Percentiles rank a stretch among this genome's conserved stretches.
phyloP scores from a whole-genome alignment of 2,888 invertebrate species.

The Ennomos fuscantarius region DNA sequence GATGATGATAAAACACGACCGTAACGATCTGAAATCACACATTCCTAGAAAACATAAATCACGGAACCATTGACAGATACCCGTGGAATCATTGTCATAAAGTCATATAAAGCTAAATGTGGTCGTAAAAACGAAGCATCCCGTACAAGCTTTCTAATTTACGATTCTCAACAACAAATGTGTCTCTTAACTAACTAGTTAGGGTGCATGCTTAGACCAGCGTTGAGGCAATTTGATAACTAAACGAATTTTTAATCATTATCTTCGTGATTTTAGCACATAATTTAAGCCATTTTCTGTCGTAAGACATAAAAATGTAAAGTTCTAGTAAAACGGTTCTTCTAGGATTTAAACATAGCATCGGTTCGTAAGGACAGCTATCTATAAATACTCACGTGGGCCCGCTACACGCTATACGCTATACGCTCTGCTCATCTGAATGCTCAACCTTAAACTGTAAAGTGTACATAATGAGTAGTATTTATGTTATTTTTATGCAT shows the following conservation, averaged over 20 bases:
- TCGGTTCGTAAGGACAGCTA: background rate
- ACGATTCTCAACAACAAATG: constrained; percentile 46
- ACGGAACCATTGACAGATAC: constrained; percentile 16
- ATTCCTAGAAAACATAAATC: constrained; percentile 29
- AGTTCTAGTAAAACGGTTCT: no score
- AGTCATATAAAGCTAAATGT: constrained; percentile 35
- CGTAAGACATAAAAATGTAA: no score
- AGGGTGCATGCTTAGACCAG: constrained; percentile 13
- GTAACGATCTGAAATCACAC: constrained; percentile 25
- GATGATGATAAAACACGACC: constrained; percentile 8
- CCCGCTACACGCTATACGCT: background rate
- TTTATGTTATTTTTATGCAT: constrained; percentile 72
- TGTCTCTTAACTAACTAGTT: constrained; percentile 39
- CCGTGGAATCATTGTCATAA: constrained; percentile 32
- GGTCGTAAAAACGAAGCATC: constrained; percentile 38
- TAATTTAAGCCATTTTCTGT: no score
- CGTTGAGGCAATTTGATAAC: background rate
- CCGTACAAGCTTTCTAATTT: constrained; percentile 47
- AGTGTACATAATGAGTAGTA: constrained; percentile 53
- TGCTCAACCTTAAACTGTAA: constrained; percentile 29
- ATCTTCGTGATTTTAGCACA: no score
- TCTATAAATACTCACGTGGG: background rate
- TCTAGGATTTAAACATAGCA: no score
- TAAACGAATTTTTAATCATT: no score
- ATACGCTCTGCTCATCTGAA: background rate